A percentile compares a stretch with the other conserved stretches of the same genome.
Conservation (phyloP, 1,140 invertebrate species). For the Tigriopus japonicus region DNA sequence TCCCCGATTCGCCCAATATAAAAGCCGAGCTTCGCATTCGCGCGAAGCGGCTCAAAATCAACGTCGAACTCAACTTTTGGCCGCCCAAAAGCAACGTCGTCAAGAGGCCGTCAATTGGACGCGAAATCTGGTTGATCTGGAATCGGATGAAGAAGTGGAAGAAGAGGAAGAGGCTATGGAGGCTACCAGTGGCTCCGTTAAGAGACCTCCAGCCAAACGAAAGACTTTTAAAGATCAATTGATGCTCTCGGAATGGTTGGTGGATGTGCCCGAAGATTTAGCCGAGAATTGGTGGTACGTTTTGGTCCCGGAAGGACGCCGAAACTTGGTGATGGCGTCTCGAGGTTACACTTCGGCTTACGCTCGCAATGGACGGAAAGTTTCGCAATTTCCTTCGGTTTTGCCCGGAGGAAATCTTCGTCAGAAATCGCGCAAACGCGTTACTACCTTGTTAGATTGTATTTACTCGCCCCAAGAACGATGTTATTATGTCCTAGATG, state of each 20-base stretch:
- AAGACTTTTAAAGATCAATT: slow-evolving; percentile 21
- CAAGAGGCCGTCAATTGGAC: background rate
- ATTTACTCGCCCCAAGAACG: slow-evolving; percentile 27
- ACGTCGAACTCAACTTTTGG: background rate
- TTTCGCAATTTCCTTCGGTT: slow-evolving; percentile 37
- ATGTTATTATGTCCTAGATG: slow-evolving; percentile 31
- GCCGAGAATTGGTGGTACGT: slow-evolving; percentile 56
- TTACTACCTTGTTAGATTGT: slow-evolving; percentile 29
- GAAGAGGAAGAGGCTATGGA: background rate
- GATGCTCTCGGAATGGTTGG: slow-evolving; percentile 79
- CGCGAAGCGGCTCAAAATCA: background rate
- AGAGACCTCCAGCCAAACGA: background rate
- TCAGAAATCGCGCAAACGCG: background rate
- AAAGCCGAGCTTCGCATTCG: background rate
- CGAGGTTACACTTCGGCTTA: slow-evolving; percentile 48
- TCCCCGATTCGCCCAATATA: background rate
- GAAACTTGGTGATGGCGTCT: slow-evolving; percentile 52
- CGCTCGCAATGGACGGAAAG: slow-evolving; percentile 40
- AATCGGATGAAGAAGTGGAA: background rate
- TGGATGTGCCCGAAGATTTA: slow-evolving; percentile 60
- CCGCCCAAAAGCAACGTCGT: background rate
- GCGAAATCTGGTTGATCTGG: background rate
- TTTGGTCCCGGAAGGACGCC: slow-evolving; percentile 56
- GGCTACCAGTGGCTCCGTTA: no score
- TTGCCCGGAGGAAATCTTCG: slow-evolving; percentile 50